Conservation (phyloP, 2,797 vertebrate species). For the Cirrhinus mrigala region DNA sequence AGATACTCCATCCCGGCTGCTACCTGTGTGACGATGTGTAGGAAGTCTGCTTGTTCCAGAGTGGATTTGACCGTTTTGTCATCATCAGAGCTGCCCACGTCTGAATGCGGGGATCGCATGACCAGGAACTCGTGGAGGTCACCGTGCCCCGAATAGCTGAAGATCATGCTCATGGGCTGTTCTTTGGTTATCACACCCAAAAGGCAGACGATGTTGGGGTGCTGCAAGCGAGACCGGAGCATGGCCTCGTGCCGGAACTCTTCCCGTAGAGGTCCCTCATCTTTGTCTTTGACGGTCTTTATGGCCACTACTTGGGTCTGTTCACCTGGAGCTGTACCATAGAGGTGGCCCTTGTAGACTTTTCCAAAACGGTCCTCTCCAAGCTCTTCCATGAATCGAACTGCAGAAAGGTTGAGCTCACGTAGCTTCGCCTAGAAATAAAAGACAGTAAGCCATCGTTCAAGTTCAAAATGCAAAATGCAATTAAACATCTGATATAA, state of each 20-base stretch:
- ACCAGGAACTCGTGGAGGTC: constrained; percentile 97
- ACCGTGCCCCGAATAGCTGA: constrained; percentile 88
- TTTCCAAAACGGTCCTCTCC: constrained; percentile 97
- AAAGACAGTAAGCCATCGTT: constrained; percentile 39
- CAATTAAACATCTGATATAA: background rate
- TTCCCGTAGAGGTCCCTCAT: constrained; percentile 86
- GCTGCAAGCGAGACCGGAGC: constrained; percentile 88
- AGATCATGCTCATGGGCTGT: constrained; percentile 94
- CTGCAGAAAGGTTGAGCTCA: constrained; percentile 91
- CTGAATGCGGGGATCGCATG: constrained; percentile 94
- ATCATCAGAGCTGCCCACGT: constrained; percentile 94
- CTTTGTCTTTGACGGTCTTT: constrained; percentile 95
- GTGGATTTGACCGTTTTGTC: constrained; percentile 92
- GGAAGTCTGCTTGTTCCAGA: constrained; percentile 92
- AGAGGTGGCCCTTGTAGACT: constrained; percentile 95
- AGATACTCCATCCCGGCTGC: constrained; percentile 97
- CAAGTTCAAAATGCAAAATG: background rate
- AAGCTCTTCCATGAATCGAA: constrained; percentile 95
- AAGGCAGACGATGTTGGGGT: constrained; percentile 91
- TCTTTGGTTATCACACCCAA: constrained; percentile 93
- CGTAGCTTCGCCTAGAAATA: constrained; percentile 85
- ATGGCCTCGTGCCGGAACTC: constrained; percentile 94
- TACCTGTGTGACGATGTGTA: constrained; percentile 91
- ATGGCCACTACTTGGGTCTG: constrained; percentile 92
- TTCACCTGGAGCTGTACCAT: constrained; percentile 87